Evolutionary conservation across 2,888 invertebrate genomes (phyloP), one percentile per base, ranked within the genome.

Genomic region (Drosophila algonquin): DNA sequence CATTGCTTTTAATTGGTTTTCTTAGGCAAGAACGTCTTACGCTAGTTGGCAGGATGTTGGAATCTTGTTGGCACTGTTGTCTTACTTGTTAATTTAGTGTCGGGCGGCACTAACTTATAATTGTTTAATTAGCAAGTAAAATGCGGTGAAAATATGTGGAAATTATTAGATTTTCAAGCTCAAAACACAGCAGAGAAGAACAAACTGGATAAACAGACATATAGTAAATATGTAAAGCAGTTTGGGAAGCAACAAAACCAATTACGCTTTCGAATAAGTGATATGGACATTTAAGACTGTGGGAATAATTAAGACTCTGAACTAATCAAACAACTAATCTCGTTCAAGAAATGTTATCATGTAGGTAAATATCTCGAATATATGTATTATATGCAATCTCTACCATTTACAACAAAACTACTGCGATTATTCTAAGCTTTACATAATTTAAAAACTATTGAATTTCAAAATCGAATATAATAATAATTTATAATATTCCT

Each of bases 101-200:
- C 59, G 63, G 40, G 63, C 57, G 73, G 82, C 75, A 70, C 60
- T 70, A 76, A 78, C 74, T 88, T 68, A 82, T 88, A 88, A 83
- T 83, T 83, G 89, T 88, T 83, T 83, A 86, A 83, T 83, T 86
- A 88, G 83, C 83, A 86, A 73, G 83, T 82, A 73, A 88, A 83
- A 88, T 80, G 70, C 63, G 59, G 46, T 77, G 80, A 54, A 86
- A 82, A 82, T 86, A 77, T 77, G 74, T 74, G 74, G 67, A 86
- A 88, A 77, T 75, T 80, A 82, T 86, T 79, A 60, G 65, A 87
- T 85, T 62, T 63, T 18, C 32, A 18, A 18, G 50, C 10, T 9
- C 12, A 14, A 50, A 24, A 35, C 14, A 51, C 46, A 50, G 14
- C 46, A 6, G 6, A 64, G n/a, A 6, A n/a, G 16, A 30, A 24